Base-by-base conservation (phyloP, 1,140 invertebrate species). In the Camponotus vicinus region DNA sequence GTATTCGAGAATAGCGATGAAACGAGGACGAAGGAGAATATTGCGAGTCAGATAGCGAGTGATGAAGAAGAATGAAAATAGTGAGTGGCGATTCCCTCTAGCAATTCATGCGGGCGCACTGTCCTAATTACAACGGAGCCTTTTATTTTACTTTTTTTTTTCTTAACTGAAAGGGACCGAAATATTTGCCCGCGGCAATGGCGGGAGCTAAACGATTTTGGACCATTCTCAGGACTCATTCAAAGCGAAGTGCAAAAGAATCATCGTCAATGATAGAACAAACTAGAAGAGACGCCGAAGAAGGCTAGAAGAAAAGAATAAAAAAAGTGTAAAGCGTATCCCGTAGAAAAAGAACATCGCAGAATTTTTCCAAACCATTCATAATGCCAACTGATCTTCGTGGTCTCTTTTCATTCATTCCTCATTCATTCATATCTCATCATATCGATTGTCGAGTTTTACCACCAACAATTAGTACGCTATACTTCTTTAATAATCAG, bases 61-160 rank as follows among this genome's bases (percentile, higher is more conserved):
- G 89, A 93, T 90, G 92, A 89, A 90, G 90, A 89, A 91, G 89
- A 90, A 89, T 82, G 85, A 85, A 52, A 18, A 32, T 77, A 57
- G 70, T 49, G 70, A 88, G 75, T 86, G 85, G 73, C 55, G 66
- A 78, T 76, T 87, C 80, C 91, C 76, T 91, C 91, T 90, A 92
- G 63, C 89, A 87, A 91, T 86, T 88, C 88, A 95, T 95, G 93
- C 94, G 94, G 94, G 94, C 93, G 90, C 92, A 95, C 94, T 95
- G 94, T 95, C 94, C 94, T 95, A 95, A 95, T 95, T 95, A 95
- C 93, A 95, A 94, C 94, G 91, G 94, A 93, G 90, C 87, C 92
- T 93, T 91, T 90, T 93, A 92, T 93, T 93, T 67, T 67, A 49
- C 37, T 40, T 64, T 55, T 42, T 67, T 92, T 92, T 93, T 15